A percentile compares a stretch with the other conserved stretches of the same genome.
phyloP scores from a whole-genome alignment of 2,797 vertebrate species.

The Lacerta agilis region DNA sequence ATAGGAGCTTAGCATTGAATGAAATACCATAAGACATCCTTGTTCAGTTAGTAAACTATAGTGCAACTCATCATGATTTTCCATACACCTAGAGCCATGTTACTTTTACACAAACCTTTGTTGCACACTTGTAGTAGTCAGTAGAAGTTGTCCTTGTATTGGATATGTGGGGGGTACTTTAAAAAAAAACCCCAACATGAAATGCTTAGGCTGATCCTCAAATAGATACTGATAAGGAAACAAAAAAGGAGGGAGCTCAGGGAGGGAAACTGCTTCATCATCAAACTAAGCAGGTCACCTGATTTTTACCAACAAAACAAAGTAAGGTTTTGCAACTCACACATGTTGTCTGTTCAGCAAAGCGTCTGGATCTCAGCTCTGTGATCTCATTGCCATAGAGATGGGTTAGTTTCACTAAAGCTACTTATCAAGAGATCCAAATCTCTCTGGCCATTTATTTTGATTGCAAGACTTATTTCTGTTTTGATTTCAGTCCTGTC shows the following conservation, averaged over 20 bases:
- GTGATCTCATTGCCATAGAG: not conserved
- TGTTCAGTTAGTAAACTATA: not conserved
- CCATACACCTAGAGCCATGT: too few species aligned
- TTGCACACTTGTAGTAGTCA: not conserved
- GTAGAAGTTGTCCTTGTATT: not conserved
- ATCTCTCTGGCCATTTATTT: not conserved
- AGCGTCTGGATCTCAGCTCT: not conserved
- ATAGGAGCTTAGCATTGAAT: not conserved
- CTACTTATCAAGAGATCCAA: not conserved
- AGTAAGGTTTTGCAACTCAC: not conserved
- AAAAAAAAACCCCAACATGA: not conserved
- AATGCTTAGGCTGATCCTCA: not conserved
- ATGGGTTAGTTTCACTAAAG: not conserved
- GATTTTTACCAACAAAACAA: conserved; percentile 29
- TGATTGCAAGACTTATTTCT: not conserved
- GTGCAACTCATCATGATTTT: not conserved
- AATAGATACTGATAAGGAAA: not conserved
- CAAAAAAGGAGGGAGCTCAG: not conserved
- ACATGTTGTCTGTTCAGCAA: not conserved
- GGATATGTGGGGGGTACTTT: conserved; percentile 13
- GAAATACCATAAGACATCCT: not conserved
- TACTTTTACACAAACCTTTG: too few species aligned
- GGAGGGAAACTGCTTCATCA: conserved; percentile 23
- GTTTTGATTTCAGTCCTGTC: not conserved
- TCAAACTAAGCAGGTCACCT: conserved; percentile 28